Conservation (phyloP, 2,797 vertebrate species). For the Acestrorhynchus altus region DNA sequence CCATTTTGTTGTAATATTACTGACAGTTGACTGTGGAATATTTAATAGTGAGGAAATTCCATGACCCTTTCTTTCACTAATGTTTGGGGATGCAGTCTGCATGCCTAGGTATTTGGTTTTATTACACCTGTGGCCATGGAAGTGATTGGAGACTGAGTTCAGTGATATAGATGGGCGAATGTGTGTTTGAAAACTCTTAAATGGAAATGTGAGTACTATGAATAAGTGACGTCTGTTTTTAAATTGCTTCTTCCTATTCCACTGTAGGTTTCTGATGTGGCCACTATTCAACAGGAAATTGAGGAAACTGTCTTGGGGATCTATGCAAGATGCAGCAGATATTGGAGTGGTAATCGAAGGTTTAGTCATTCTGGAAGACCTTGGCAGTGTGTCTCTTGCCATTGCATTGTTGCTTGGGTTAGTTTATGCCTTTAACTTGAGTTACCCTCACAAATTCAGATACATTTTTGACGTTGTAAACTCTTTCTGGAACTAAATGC, state of each 20-base stretch:
- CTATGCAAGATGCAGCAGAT: constrained; percentile 3
- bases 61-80: too few species aligned
- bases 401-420: constrained; percentile 29
- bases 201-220: not conserved
- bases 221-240: not conserved
- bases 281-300: not conserved
- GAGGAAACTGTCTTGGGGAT: not conserved
- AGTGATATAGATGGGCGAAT: too few species aligned
- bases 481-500: too few species aligned
- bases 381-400: constrained; percentile 11
- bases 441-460: constrained; percentile 20
- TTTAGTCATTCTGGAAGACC: constrained; percentile 30
- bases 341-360: constrained; percentile 25
- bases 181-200: not conserved
- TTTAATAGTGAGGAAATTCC: too few species aligned
- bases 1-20: too few species aligned
- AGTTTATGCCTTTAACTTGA: constrained; percentile 34
- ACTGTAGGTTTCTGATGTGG: not conserved
- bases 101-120: too few species aligned
- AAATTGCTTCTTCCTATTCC: not conserved
- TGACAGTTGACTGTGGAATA: too few species aligned
- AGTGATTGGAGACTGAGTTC: too few species aligned
- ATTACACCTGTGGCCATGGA: too few species aligned
- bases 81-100: too few species aligned
- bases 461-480: constrained; percentile 24